These are phyloP conservation scores for Adoxophyes honmai DNA, from an alignment of 1,140 invertebrate species.

Conservation along the genomic window DNA sequence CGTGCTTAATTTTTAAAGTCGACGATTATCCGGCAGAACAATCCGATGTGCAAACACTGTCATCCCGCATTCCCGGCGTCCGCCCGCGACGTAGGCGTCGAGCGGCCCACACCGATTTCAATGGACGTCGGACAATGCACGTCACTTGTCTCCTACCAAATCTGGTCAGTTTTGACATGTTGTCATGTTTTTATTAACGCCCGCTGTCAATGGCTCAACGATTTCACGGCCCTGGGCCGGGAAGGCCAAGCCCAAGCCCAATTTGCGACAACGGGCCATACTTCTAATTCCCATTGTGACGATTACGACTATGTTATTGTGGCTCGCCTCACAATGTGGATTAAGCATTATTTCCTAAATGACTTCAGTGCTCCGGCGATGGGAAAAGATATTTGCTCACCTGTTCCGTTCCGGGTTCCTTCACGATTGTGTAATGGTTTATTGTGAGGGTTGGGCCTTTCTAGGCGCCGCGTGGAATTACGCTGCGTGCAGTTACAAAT, in stretches of 20 bases:
- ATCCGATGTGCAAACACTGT: conserved; percentile 69
- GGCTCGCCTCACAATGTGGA: conserved; percentile 55
- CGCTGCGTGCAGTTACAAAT: no score
- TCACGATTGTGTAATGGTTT: conserved; percentile 26
- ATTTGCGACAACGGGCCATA: conserved; percentile 65
- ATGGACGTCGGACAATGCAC: conserved; percentile 54
- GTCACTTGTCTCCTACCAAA: conserved; percentile 70
- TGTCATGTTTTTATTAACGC: conserved; percentile 72
- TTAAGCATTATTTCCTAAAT: conserved; percentile 69
- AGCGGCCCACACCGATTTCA: conserved; percentile 69
- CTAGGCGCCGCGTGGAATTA: no score
- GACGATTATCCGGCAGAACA: conserved; percentile 58
- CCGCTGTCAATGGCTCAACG: conserved; percentile 54
- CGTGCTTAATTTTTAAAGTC: conserved; percentile 56
- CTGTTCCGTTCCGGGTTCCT: conserved; percentile 34
- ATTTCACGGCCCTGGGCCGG: conserved; percentile 56
- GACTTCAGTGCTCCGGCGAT: conserved; percentile 45
- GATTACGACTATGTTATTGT: conserved; percentile 65
- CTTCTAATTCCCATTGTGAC: conserved; percentile 69
- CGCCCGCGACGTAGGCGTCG: conserved; percentile 58
- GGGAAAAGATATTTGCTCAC: conserved; percentile 32
- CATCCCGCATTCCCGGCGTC: conserved; percentile 42
- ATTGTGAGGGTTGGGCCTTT: no score
- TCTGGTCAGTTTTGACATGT: conserved; percentile 74
- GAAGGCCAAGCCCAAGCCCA: conserved; percentile 28